A percentile compares a stretch with the other conserved stretches of the same genome.
These are phyloP conservation scores for Sisyra terminalis DNA, from an alignment of 2,888 invertebrate genomes.

Conservation along the genomic window DNA sequence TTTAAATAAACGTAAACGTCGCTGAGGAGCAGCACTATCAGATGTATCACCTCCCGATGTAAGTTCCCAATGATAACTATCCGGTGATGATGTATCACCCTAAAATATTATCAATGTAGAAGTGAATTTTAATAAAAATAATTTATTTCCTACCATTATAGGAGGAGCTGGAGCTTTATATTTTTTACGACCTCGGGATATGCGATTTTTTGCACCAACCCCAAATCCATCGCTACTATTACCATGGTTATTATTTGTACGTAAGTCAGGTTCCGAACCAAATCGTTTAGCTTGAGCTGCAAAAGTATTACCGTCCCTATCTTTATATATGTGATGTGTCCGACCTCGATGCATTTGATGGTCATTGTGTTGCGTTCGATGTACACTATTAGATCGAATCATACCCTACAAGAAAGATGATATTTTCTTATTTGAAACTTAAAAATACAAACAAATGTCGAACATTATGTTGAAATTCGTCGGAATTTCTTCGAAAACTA, in stretches of 20 bases:
- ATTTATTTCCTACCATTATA: slow-evolving; percentile 12
- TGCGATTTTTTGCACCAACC: slow-evolving; percentile 29
- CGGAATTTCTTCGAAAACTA: slow-evolving; percentile 23
- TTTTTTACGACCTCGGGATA: slow-evolving; percentile 45
- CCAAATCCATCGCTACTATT: slow-evolving; percentile 19
- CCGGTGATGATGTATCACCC: slow-evolving; percentile 38
- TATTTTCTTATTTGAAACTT: not conserved
- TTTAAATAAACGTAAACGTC: slow-evolving; percentile 52
- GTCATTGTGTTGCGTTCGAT: slow-evolving; percentile 14
- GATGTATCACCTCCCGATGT: slow-evolving; percentile 30
- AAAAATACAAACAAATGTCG: slow-evolving; percentile 2
- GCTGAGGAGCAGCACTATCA: slow-evolving; percentile 22
- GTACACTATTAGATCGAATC: slow-evolving; percentile 29
- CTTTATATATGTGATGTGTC: slow-evolving; percentile 28
- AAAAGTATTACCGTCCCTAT: slow-evolving; percentile 8
- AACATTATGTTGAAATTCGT: slow-evolving; percentile 14
- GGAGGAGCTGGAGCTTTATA: slow-evolving; percentile 60
- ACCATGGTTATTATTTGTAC: slow-evolving; percentile 20
- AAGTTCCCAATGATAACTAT: slow-evolving; percentile 31
- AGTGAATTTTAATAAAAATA: slow-evolving; percentile 1
- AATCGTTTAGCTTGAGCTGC: slow-evolving; percentile 35
- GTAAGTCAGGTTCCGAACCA: slow-evolving; percentile 59
- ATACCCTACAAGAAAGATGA: slow-evolving; percentile 27
- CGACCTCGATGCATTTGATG: slow-evolving; percentile 33
- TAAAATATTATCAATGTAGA: slow-evolving; percentile 18